Percentiles rank a stretch among this genome's conserved stretches.
Conservation (phyloP, 2,113 vertebrate genomes). For the Carassius auratus region DNA sequence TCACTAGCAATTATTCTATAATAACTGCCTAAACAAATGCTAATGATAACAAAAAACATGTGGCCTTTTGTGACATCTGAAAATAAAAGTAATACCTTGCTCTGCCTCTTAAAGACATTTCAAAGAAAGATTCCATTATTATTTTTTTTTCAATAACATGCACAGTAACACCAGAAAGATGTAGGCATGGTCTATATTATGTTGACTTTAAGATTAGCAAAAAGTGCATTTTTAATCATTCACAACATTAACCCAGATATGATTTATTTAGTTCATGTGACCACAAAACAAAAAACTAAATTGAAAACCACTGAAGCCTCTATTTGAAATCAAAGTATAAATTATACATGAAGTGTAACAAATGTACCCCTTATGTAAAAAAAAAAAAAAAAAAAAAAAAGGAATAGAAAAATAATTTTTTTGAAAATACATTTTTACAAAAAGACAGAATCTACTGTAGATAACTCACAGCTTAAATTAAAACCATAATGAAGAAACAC, state of each 20-base stretch:
- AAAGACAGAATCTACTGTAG: neutral
- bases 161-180: neutral
- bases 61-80: too few species aligned
- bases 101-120: too few species aligned
- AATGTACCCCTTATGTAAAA: neutral
- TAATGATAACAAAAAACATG: too few species aligned
- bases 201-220: neutral
- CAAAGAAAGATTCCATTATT: neutral
- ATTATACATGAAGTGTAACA: conserved; percentile 25
- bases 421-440: conserved; percentile 31
- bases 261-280: neutral
- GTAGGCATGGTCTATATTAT: neutral
- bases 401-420: conserved; percentile 55
- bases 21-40: too few species aligned
- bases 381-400: neutral
- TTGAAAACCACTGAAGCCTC: conserved; percentile 23
- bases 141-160: neutral
- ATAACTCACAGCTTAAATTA: neutral
- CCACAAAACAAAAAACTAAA: conserved; percentile 1
- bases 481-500: neutral
- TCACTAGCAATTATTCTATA: too few species aligned
- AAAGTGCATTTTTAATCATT: neutral
- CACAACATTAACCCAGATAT: neutral
- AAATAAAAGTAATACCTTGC: too few species aligned
- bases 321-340: conserved; percentile 45